A percentile compares a stretch with the other conserved stretches of the same genome.
These are phyloP conservation scores for Cranoglanis bouderius DNA, from an alignment of 2,113 vertebrate genomes.

Conservation along the genomic window DNA sequence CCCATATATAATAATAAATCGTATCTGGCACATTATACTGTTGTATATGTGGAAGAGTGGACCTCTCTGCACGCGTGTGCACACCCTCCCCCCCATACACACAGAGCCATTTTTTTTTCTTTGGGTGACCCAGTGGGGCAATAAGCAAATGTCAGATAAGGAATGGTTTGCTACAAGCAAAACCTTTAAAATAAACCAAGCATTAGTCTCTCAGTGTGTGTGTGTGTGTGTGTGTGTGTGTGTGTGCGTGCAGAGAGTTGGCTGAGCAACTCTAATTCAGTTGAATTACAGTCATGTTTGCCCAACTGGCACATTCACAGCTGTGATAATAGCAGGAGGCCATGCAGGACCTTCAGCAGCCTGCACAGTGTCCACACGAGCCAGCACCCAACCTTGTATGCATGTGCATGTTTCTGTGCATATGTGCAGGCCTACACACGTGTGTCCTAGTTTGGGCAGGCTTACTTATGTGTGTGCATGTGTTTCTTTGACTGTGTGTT, in stretches of 20 bases:
- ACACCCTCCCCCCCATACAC: background rate
- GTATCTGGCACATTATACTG: background rate
- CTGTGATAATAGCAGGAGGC: constrained; percentile 71
- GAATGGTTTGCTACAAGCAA: constrained; percentile 74
- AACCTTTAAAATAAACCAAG: constrained; percentile 76
- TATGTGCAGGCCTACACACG: background rate
- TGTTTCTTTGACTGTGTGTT: constrained; percentile 40
- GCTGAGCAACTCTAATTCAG: constrained; percentile 69
- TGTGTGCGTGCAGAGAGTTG: constrained; percentile 38
- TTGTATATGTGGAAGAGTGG: background rate
- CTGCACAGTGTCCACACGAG: constrained; percentile 66
- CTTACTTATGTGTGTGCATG: background rate
- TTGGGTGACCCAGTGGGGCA: constrained; percentile 62
- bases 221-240: constrained; percentile 21
- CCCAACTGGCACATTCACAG: constrained; percentile 68
- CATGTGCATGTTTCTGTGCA: constrained; percentile 18
- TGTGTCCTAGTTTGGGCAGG: background rate
- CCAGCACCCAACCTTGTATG: constrained; percentile 37
- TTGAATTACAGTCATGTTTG: constrained; percentile 74
- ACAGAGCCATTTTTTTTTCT: constrained; percentile 6
- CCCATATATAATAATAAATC: background rate
- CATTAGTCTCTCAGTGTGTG: constrained; percentile 59
- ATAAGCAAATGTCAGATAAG: constrained; percentile 75
- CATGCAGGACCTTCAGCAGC: constrained; percentile 38
- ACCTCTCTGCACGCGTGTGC: too few relatives aligned